Conservation (phyloP, 2,888 invertebrate genomes). For the Meghimatium bilineatum region DNA sequence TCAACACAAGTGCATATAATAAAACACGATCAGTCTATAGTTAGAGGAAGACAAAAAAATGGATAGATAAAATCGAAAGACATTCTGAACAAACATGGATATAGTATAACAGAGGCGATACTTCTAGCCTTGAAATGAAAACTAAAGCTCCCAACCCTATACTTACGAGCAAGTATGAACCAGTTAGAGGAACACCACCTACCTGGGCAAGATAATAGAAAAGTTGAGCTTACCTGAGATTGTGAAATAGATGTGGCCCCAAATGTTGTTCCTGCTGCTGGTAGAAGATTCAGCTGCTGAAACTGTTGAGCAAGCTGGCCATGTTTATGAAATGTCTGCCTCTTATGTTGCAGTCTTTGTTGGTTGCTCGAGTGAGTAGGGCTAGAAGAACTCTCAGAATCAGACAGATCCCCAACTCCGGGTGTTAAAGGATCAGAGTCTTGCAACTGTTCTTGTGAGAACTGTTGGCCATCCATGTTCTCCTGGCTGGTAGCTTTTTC, state of each 20-base stretch:
- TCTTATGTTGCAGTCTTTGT: constrained; percentile 83
- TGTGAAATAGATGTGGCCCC: not conserved
- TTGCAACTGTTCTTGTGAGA: not conserved
- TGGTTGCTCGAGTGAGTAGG: constrained; percentile 8
- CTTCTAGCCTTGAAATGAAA: no score
- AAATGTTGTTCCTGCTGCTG: not conserved
- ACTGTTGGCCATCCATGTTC: constrained; percentile 26
- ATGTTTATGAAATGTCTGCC: constrained; percentile 89
- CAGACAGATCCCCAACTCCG: not conserved
- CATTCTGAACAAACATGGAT: no score
- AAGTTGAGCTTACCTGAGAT: constrained; percentile 4
- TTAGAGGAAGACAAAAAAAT: no score
- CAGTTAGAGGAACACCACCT: no score
- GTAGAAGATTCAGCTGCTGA: constrained; percentile 42
- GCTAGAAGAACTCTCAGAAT: not conserved
- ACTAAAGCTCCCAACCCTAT: no score
- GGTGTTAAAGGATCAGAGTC: not conserved
- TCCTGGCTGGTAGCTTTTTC: constrained; percentile 63
- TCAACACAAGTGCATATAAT: no score
- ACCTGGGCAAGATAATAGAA: no score
- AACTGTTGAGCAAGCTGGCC: constrained; percentile 49
- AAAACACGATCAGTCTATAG: no score
- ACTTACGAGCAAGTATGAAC: no score
- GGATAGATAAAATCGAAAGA: no score
- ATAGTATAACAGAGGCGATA: no score